These are phyloP conservation scores for Podiceps cristatus DNA, from an alignment of 2,113 vertebrate species.

Conservation along the genomic window DNA sequence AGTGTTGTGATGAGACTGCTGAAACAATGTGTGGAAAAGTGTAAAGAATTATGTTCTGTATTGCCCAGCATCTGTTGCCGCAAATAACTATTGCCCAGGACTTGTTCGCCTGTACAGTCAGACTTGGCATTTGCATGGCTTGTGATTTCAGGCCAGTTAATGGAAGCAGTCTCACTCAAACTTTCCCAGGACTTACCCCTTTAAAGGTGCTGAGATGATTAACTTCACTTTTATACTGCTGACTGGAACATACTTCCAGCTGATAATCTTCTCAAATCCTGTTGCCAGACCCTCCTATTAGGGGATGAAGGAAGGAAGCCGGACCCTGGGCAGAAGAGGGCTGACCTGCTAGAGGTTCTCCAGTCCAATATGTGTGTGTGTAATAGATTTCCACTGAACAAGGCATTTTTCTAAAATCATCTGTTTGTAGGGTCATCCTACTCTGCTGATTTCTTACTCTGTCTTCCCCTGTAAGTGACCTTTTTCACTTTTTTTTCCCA, in stretches of 20 bases:
- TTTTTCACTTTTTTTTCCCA: background rate
- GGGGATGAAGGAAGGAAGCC: background rate
- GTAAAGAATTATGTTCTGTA: fast-evolving
- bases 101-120: background rate
- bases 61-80: background rate
- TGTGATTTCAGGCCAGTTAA: background rate
- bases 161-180: fast-evolving
- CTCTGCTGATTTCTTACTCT: background rate
- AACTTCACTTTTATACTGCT: slow-evolving; percentile 50
- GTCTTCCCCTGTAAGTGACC: background rate
- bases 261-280: slow-evolving; percentile 33
- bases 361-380: fast-evolving
- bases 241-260: background rate
- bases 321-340: background rate
- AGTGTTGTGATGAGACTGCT: background rate
- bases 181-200: background rate
- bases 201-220: slow-evolving; percentile 30
- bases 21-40: background rate
- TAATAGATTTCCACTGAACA: background rate
- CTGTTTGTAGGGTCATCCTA: background rate
- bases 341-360: background rate
- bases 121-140: background rate
- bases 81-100: background rate
- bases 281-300: background rate
- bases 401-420: background rate